Conservation (phyloP, 2,797 vertebrate genomes). For the Tadarida brasiliensis region DNA sequence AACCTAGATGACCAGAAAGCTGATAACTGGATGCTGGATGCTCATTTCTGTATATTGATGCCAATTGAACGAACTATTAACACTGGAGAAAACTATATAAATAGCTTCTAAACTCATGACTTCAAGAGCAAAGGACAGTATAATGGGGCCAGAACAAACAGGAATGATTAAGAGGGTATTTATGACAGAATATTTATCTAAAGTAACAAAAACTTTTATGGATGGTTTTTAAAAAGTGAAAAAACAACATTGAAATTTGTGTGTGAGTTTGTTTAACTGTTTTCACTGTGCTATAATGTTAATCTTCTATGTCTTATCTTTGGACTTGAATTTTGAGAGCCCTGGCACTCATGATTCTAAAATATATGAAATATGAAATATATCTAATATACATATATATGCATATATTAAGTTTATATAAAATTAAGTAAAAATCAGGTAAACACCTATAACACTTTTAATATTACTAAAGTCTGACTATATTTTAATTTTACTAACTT, state of each 20-base stretch:
- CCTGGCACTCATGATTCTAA: neutral
- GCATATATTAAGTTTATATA: neutral
- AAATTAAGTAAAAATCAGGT: conserved; percentile 11
- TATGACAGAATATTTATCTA: conserved; percentile 12
- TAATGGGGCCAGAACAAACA: neutral
- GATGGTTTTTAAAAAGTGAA: neutral
- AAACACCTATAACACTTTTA: neutral
- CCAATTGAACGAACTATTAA: conserved; percentile 49
- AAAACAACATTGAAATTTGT: neutral
- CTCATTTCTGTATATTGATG: conserved; percentile 59
- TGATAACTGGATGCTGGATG: conserved; percentile 56
- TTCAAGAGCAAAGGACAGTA: neutral
- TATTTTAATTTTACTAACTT: conserved; percentile 18
- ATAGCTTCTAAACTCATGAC: conserved; percentile 42
- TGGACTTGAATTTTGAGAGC: neutral
- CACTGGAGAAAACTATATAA: conserved; percentile 54
- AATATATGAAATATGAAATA: neutral
- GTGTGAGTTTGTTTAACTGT: neutral
- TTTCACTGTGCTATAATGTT: neutral
- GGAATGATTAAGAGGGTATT: conserved; percentile 42
- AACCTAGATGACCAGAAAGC: conserved; percentile 43
- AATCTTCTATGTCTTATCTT: neutral
- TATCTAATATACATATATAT: neutral
- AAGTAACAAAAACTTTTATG: neutral
- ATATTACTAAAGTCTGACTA: neutral